These are phyloP conservation scores for Caenorhabditis sp. DNA, from an alignment of 2,888 invertebrate genomes.

Conservation along the genomic window DNA sequence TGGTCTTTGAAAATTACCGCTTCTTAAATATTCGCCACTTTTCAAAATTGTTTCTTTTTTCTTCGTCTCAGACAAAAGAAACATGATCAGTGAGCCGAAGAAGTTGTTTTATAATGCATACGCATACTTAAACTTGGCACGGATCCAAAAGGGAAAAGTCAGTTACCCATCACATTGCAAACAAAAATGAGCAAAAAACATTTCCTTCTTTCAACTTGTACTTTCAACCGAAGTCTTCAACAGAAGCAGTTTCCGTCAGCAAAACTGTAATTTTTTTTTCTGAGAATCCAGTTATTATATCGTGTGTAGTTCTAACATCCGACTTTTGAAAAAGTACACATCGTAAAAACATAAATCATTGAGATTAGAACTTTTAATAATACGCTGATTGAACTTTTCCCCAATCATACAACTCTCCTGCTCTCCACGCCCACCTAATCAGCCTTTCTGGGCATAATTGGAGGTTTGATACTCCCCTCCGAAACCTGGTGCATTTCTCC, in stretches of 20 bases:
- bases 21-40: slow-evolving; percentile 4
- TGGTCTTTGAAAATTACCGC: slow-evolving; percentile 6
- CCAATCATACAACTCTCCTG: no score
- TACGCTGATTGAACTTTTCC: no score
- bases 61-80: slow-evolving; percentile 15
- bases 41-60: slow-evolving; percentile 36
- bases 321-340: no score
- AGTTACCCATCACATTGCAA: slow-evolving; percentile 27
- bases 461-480: neutral
- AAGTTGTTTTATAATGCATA: slow-evolving; percentile 56
- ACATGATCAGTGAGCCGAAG: slow-evolving; percentile 39
- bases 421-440: no score
- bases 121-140: slow-evolving; percentile 53
- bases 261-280: no score
- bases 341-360: no score
- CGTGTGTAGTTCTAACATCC: no score
- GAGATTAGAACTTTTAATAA: no score
- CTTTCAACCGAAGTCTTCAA: no score
- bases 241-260: no score
- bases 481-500: neutral
- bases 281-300: no score
- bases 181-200: slow-evolving; percentile 36
- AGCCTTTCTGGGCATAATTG: no score
- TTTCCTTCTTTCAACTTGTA: slow-evolving; percentile 16
- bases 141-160: slow-evolving; percentile 32